Base-by-base conservation (phyloP, 2,113 vertebrate species). In the Syngnathus floridae region DNA sequence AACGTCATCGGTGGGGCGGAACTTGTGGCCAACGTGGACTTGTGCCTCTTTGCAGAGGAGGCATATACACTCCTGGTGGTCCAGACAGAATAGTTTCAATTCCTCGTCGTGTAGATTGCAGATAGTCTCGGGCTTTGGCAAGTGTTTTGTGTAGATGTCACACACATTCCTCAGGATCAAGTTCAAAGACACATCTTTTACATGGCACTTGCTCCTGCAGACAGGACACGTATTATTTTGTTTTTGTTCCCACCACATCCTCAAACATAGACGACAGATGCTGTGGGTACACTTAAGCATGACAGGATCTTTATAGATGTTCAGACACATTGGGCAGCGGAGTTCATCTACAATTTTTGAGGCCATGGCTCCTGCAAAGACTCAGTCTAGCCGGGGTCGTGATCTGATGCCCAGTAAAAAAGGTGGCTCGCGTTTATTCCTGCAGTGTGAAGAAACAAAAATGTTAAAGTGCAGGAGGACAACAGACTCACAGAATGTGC, bases 51-150 rank as follows among this genome's bases (percentile, higher is more conserved):
- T 22, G 51, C 51, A 52, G 51, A 52, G 4, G n/a, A 52, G 51
- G n/a, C 51, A 52, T 10, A 52, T 21, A 11, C 51, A 52, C 21
- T 52, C n/a, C 21, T 52, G 51, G 21, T 52, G 51, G 21, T 52
- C 51, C 51, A 52, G 21, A 52, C 51, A 52, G 51, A 52, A 52
- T 21, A 52, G 10, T 11, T 52, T 52, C 21, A 11, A 22, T 12
- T 52, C 63, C 48, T 69, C 59, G 3, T 31, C 38, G 19, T 70
- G 61, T 11, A 63, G 12, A n/a, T 4, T 36, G 62, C 62, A 63
- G 9, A 14, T 16, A 12, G 5, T 41, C 43, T 19, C 41, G 1
- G 41, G 2, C 7, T 19, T 46, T 11, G 12, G 0, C 8, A 10
- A 48, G 9, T 11, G 43, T 35, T 45, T n/a, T 31, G 22, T 21